These are phyloP conservation scores for Lordiphosa collinella DNA, from an alignment of 1,140 invertebrate genomes.

Conservation along the genomic window DNA sequence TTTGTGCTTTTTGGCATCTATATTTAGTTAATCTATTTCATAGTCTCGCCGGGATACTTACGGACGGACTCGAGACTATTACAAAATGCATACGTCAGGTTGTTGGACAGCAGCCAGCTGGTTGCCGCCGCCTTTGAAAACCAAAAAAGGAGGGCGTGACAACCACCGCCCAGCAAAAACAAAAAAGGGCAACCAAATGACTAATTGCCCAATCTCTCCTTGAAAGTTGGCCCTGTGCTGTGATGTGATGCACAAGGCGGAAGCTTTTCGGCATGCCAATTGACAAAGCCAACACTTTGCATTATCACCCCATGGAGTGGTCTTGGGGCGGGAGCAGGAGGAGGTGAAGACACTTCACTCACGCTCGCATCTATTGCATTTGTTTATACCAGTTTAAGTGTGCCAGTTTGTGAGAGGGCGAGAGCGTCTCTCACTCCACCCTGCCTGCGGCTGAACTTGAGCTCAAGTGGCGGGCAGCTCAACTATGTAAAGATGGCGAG, in stretches of 20 bases:
- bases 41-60: too few relatives aligned
- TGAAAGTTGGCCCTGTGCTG: constrained; percentile 5
- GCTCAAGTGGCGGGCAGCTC: constrained; percentile 24
- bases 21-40: too few relatives aligned
- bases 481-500: too few relatives aligned
- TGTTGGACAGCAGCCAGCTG: constrained; percentile 33
- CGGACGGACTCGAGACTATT: constrained; percentile 30
- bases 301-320: constrained; percentile 15
- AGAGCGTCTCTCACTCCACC: background rate
- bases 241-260: constrained; percentile 44
- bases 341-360: background rate
- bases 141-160: background rate
- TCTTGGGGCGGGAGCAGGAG: background rate
- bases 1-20: too few relatives aligned
- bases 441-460: constrained; percentile 27
- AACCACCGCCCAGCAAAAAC: background rate
- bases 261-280: constrained; percentile 44
- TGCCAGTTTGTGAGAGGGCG: constrained; percentile 27
- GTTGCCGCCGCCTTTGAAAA: constrained; percentile 16
- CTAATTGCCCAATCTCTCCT: constrained; percentile 23
- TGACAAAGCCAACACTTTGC: constrained; percentile 48
- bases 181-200: constrained; percentile 20
- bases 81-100: constrained; percentile 40
- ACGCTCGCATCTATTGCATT: constrained; percentile 9
- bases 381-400: constrained; percentile 13